These are phyloP conservation scores for Lochmaea capreae DNA, from an alignment of 2,888 invertebrate species.

Conservation along the genomic window DNA sequence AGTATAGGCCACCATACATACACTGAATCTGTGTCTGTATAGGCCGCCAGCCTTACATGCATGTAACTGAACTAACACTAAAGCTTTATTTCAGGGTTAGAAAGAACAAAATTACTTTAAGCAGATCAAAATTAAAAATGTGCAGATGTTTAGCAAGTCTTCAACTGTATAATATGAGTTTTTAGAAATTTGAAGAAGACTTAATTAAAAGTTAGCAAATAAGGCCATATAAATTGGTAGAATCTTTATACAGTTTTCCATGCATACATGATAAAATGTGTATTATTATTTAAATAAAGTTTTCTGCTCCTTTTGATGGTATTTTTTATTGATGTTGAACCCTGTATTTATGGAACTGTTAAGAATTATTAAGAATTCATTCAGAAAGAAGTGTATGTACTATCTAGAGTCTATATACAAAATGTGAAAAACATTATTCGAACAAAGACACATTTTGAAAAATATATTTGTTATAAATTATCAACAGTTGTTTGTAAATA, in stretches of 20 bases:
- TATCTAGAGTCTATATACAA: slow-evolving; percentile 1
- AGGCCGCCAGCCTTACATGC: no score
- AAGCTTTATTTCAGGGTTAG: no score
- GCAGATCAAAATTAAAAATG: background rate
- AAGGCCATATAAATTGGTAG: background rate
- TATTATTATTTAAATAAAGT: background rate
- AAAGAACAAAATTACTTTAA: no score
- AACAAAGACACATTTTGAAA: background rate
- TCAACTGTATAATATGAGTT: background rate
- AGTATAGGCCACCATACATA: no score
- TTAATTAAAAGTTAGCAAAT: background rate
- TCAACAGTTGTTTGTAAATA: background rate
- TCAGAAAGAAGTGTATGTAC: slow-evolving; percentile 1
- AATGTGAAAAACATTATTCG: background rate
- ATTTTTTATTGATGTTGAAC: background rate
- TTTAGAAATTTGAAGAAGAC: background rate
- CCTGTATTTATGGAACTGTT: background rate
- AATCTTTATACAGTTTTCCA: background rate
- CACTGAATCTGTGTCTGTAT: no score
- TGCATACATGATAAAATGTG: background rate
- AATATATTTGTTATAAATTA: background rate
- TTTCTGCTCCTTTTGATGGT: background rate
- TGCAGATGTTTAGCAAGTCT: background rate
- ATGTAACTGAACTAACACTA: no score
- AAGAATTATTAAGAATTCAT: background rate